These are phyloP conservation scores for Hoplostethus mediterraneus DNA, from an alignment of 2,797 vertebrate species.

Conservation along the genomic window DNA sequence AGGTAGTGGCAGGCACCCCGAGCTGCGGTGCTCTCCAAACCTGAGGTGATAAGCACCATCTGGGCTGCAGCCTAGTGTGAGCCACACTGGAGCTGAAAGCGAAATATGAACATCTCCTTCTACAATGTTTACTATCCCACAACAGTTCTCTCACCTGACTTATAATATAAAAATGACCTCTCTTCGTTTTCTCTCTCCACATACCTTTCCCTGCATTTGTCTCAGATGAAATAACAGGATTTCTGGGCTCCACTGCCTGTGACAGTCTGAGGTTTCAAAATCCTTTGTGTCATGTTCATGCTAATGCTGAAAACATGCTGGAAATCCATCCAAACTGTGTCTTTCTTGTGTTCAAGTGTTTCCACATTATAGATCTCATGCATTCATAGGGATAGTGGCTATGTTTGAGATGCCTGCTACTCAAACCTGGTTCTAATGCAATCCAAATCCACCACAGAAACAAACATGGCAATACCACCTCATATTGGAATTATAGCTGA, in stretches of 20 bases:
- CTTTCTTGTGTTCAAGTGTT: slow-evolving; percentile 28
- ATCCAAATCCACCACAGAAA: background rate
- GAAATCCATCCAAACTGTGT: slow-evolving; percentile 56
- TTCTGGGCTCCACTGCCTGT: slow-evolving; percentile 52
- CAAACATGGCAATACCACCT: background rate
- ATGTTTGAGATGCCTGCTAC: slow-evolving; percentile 1
- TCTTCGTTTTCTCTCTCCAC: slow-evolving; percentile 59
- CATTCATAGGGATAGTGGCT: slow-evolving; percentile 27
- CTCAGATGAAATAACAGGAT: slow-evolving; percentile 68
- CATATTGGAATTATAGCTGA: background rate
- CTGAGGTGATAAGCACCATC: slow-evolving; percentile 68
- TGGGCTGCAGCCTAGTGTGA: slow-evolving; percentile 58
- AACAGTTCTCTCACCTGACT: slow-evolving; percentile 31
- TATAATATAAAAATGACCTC: slow-evolving; percentile 61
- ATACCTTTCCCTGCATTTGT: slow-evolving; percentile 66
- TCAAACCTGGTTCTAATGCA: slow-evolving; percentile 8
- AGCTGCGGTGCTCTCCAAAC: slow-evolving; percentile 56
- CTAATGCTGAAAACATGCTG: slow-evolving; percentile 41
- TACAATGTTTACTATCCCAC: slow-evolving; percentile 22
- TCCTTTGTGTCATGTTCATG: slow-evolving; percentile 68
- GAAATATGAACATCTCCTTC: slow-evolving; percentile 51
- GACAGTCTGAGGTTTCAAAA: slow-evolving; percentile 57
- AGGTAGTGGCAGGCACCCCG: slow-evolving; percentile 41
- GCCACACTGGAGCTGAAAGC: slow-evolving; percentile 58
- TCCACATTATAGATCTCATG: slow-evolving; percentile 35